phyloP scores from a whole-genome alignment of 2,888 invertebrate genomes.

The Ectemnius cavifrons region DNA sequence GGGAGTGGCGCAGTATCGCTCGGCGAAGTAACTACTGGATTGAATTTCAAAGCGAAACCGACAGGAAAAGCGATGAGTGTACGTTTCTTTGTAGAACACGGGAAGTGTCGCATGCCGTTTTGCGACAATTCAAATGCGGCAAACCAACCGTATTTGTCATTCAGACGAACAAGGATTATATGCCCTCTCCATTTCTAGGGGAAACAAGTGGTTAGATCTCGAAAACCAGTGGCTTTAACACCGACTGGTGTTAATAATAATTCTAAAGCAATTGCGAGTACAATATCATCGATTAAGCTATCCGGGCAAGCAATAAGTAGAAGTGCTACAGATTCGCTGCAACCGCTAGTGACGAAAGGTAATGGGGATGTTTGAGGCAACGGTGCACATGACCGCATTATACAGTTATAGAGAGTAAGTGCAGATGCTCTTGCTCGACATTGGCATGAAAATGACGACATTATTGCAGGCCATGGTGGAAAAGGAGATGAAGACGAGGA shows the following conservation, averaged over 20 bases:
- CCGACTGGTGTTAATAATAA: constrained; percentile 5
- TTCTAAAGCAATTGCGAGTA: not conserved
- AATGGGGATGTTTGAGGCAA: not conserved
- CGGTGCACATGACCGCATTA: not conserved
- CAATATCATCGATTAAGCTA: not conserved
- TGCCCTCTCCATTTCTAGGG: constrained; percentile 18
- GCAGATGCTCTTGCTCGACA: too few relatives aligned
- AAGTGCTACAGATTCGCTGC: not conserved
- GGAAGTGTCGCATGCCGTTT: too few relatives aligned
- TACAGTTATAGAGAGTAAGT: too few relatives aligned
- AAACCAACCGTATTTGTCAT: too few relatives aligned
- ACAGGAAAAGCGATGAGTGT: not conserved
- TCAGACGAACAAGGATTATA: too few relatives aligned
- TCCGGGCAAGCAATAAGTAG: too few relatives aligned
- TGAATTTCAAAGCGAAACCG: not conserved
- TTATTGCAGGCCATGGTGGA: constrained; percentile 25
- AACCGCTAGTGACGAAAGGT: not conserved
- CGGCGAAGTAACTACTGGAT: not conserved
- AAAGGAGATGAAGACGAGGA: constrained; percentile 62
- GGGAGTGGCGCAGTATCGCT: not conserved
- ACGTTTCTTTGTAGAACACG: not conserved
- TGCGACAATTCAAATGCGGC: too few relatives aligned
- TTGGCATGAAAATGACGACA: not conserved
- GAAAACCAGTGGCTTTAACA: constrained; percentile 37
- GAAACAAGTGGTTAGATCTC: constrained; percentile 54